Evolutionary conservation across 2,797 vertebrate genomes (phyloP), one percentile per base, ranked within the genome.

Genomic region (Tenualosa thibaudeaui): DNA sequence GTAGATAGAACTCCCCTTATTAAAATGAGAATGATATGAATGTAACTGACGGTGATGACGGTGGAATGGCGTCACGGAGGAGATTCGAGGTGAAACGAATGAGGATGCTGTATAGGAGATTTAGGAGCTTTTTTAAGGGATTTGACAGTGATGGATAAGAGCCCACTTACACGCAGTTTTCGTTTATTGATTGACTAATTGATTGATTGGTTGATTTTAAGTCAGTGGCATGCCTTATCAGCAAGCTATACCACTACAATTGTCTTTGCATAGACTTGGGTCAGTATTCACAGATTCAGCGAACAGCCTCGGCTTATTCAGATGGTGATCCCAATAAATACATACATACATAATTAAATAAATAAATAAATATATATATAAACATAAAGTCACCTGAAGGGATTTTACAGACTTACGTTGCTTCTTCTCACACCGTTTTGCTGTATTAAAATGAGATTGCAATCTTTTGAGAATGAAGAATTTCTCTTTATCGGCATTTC

Each of bases 61-160:
- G 89, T 90, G 89, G 87, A 91, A 92, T 93, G 93, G 94, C 95
- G 95, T 96, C 95, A 96, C 93, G 90, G 87, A 89, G 90, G 91
- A 94, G 91, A 94, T 93, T 92, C 89, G 91, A 93, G 93, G 93
- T 93, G 86, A 94, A 91, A 86, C 92, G 90, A 95, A 93, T 92
- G 88, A 90, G 89, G 92, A 90, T 89, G 89, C 91, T 89, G 84
- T 17, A 82, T 87, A 83, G 88, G 88, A 75, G 90, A 90, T 78
- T 81, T 90, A 86, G 90, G 89, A 71, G 50, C 13, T 43, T 75
- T 83, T 85, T 78, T 87, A 83, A 83, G 68, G 65, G 31, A 62
- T 22, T 82, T 58, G 19, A 22, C 37, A 6, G 53, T 82, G 56
- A 81, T 75, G 87, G 71, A 78, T 78, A 78, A 17, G 71, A 78